Percentiles rank a stretch among this genome's conserved stretches.
phyloP scores from a whole-genome alignment of 2,113 vertebrate species.

The Dolichotis patagonum region DNA sequence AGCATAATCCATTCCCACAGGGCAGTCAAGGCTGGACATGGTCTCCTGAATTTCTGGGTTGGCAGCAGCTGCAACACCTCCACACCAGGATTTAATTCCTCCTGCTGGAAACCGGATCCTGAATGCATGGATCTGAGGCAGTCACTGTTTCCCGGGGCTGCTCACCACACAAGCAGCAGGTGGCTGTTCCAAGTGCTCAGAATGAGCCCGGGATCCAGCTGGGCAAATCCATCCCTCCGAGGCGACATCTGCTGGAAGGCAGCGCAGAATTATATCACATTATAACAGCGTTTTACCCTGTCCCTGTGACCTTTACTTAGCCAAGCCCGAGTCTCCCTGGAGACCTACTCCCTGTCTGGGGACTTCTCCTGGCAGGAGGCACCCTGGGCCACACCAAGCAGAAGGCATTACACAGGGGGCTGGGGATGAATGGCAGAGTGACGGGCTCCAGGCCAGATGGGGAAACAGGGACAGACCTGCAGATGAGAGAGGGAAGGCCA shows the following conservation, averaged over 20 bases:
- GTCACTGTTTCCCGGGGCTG: slow-evolving; percentile 74
- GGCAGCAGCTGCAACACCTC: neutral
- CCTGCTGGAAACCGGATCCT: slow-evolving; percentile 72
- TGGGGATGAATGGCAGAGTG: accelerated
- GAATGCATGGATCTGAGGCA: slow-evolving; percentile 80
- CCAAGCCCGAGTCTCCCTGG: neutral
- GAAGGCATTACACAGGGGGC: neutral
- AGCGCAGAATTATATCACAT: slow-evolving; percentile 67
- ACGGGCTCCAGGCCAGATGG: neutral
- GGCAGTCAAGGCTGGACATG: too few species aligned
- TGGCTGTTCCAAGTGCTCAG: neutral
- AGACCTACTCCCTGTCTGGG: neutral
- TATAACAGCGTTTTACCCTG: slow-evolving; percentile 57
- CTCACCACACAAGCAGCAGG: slow-evolving; percentile 73
- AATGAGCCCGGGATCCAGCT: slow-evolving; percentile 57
- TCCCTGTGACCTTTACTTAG: slow-evolving; percentile 49
- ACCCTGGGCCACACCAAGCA: neutral
- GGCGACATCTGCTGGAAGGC: slow-evolving; percentile 71
- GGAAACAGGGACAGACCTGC: neutral
- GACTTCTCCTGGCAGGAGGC: neutral
- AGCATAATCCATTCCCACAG: accelerated
- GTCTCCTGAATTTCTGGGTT: neutral
- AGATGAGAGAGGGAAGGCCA: neutral
- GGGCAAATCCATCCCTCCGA: slow-evolving; percentile 76
- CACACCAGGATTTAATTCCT: slow-evolving; percentile 62